Evolutionary conservation across 2,888 invertebrate genomes (phyloP), one percentile per base, ranked within the genome.

Genomic region (Anthophora plumipes): DNA sequence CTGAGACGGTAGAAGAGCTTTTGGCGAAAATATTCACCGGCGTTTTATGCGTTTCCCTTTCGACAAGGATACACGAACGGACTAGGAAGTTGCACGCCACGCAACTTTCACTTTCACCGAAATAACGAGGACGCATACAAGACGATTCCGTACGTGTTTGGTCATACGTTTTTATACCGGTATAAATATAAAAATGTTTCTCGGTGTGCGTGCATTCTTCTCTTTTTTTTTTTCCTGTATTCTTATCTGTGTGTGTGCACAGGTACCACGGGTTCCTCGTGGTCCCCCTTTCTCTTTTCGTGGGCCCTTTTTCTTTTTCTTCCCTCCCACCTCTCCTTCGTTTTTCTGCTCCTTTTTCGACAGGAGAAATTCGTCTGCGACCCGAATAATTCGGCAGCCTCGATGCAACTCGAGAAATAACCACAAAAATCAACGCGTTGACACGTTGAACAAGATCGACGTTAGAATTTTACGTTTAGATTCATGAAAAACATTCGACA

Each of bases 61-160:
- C 64, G 55, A 60, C 79, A 71, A 60, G 70, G 71, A 79, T 57
- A 64, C 68, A 60, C 57, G 86, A 82, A 82, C 82, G 78, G 73
- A 88, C 88, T 88, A 90, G 90, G 89, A 90, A 89, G 89, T 90
- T 78, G 74, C 82, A 55, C 80, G 88, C 84, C 90, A 90, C 90
- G 91, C 90, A 89, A 92, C 93, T 93, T 93, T 93, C 92, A 92
- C 92, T 93, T 92, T 93, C 91, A 91, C 92, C 91, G 85, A 92
- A 92, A 92, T 91, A 92, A 91, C 89, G 91, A 90, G 92, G 91
- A 90, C 92, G 90, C 89, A 89, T 89, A 85, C 89, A 87, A 81
- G 85, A 84, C 69, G 64, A 69, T 60, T 39, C 39, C 82, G 71
- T 78, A 63, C 70, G 75, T 75, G 84, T 73, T 77, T 69, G 82